These are phyloP conservation scores for Drosophila eohydei DNA, from an alignment of 2,888 invertebrate species.

Conservation along the genomic window DNA sequence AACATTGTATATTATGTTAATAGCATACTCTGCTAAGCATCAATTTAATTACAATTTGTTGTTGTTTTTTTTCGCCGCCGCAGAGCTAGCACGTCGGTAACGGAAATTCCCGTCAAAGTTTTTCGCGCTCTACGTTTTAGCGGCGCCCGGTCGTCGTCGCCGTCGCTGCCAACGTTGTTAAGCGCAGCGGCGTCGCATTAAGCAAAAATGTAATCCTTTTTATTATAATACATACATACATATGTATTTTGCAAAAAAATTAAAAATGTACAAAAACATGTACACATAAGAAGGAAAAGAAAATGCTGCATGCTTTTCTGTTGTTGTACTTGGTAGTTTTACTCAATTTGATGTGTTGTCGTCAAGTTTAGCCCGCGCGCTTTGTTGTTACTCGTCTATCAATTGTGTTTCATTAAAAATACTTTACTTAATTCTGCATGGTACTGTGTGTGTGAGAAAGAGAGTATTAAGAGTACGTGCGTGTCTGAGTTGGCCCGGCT, in stretches of 20 bases:
- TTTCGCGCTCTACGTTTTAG: conserved; percentile 57
- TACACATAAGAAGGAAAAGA: conserved; percentile 8
- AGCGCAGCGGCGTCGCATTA: conserved; percentile 63
- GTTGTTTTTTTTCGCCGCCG: conserved; percentile 51
- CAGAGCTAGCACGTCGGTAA: conserved; percentile 66
- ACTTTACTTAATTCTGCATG: conserved; percentile 59
- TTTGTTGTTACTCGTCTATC: conserved; percentile 34
- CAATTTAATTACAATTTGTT: conserved; percentile 34
- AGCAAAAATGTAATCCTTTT: conserved; percentile 54
- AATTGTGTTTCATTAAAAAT: conserved; percentile 71
- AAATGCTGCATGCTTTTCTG: conserved; percentile 34
- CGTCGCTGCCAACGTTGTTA: conserved; percentile 56
- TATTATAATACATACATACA: conserved; percentile 2
- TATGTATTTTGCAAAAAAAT: neutral
- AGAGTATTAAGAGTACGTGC: conserved; percentile 5
- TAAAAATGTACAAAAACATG: neutral
- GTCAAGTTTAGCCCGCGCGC: conserved; percentile 38
- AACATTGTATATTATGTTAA: conserved; percentile 19
- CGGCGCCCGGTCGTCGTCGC: conserved; percentile 63
- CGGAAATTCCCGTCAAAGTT: conserved; percentile 57
- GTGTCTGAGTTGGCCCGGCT: conserved; percentile 34
- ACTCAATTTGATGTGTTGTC: conserved; percentile 41
- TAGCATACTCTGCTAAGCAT: conserved; percentile 26
- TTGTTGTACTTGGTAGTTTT: conserved; percentile 36
- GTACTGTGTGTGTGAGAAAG: conserved; percentile 1